Conservation (phyloP, 2,888 invertebrate genomes). For the Folsomia candida region DNA sequence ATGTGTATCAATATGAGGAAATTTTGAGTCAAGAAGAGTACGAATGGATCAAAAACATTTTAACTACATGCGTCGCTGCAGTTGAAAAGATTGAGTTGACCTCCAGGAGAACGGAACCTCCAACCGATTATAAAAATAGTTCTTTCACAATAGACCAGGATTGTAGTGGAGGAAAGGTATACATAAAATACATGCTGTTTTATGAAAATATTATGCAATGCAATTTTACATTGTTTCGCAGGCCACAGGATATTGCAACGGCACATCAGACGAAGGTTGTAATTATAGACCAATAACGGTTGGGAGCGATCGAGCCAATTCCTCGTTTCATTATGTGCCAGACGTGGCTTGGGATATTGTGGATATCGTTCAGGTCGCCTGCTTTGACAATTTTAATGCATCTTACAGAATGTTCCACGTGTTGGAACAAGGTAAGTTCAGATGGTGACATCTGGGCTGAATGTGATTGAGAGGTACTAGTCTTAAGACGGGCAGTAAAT, state of each 20-base stretch:
- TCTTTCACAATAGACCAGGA: neutral
- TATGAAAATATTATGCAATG: neutral
- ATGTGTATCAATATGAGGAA: conserved; percentile 38
- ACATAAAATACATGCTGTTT: neutral
- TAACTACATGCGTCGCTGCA: conserved; percentile 25
- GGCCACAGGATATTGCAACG: conserved; percentile 34
- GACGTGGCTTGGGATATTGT: conserved; percentile 47
- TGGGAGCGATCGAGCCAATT: conserved; percentile 22
- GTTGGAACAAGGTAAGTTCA: conserved; percentile 43
- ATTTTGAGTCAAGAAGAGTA: conserved; percentile 29
- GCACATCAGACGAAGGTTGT: conserved; percentile 14
- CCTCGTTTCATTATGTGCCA: conserved; percentile 40
- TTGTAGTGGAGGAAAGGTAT: neutral
- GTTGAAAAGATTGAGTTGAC: neutral
- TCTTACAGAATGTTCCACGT: conserved; percentile 48
- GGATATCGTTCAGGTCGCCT: conserved; percentile 42
- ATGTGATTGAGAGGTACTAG: too few relatives aligned
- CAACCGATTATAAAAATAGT: neutral
- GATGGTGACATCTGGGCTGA: too few relatives aligned
- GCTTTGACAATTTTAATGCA: conserved; percentile 41
- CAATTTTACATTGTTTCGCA: too few relatives aligned
- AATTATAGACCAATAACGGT: conserved; percentile 24
- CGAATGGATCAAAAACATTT: conserved; percentile 41
- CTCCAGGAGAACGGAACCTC: neutral
- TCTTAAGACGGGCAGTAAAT: too few relatives aligned